Conservation (phyloP, 2,113 vertebrate species). For the Nesogale talazaci region DNA sequence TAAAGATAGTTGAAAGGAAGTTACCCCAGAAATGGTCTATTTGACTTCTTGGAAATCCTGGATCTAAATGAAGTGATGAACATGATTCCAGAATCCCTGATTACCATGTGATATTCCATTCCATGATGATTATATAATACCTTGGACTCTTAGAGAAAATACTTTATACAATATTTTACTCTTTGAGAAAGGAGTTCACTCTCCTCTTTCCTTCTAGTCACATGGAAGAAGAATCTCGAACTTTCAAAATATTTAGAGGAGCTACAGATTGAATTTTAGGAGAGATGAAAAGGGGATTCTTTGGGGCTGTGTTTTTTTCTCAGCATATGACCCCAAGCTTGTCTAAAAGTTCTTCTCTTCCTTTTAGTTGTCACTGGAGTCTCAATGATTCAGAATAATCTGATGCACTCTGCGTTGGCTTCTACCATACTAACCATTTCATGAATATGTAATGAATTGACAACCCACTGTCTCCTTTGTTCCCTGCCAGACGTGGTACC, state of each 20-base stretch:
- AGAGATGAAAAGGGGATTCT: background rate
- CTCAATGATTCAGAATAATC: constrained; percentile 45
- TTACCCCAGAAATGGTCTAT: background rate
- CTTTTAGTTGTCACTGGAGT: background rate
- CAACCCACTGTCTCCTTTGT: background rate
- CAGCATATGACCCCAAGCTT: background rate
- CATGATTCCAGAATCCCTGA: background rate
- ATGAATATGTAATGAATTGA: constrained; percentile 58
- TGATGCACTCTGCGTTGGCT: background rate
- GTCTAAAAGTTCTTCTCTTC: background rate
- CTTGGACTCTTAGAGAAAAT: no score
- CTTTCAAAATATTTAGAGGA: background rate
- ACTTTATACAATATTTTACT: no score
- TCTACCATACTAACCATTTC: background rate
- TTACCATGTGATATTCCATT: background rate
- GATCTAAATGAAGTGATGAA: background rate
- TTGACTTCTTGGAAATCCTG: background rate
- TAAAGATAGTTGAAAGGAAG: no score
- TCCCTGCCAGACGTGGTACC: background rate
- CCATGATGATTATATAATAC: background rate
- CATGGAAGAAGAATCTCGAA: background rate
- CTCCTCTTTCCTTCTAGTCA: background rate
- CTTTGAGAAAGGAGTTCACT: background rate
- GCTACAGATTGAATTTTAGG: background rate
- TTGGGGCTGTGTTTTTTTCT: background rate